Evolutionary conservation across 2,113 vertebrate species (phyloP).

Genomic region (Loxodonta africana): DNA sequence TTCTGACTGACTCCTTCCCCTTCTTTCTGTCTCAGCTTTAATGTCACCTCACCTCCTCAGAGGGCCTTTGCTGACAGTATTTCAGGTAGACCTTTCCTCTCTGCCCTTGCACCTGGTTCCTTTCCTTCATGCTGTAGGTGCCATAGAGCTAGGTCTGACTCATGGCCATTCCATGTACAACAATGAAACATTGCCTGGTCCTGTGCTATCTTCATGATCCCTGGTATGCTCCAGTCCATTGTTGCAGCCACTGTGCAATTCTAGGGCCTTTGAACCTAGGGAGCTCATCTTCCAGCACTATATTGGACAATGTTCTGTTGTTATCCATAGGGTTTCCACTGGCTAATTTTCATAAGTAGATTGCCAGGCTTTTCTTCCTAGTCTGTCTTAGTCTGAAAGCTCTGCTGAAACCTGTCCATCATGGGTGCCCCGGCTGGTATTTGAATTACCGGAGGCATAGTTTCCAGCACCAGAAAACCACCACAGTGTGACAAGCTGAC

Average conservation of each 20-base stretch:
- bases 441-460: neutral
- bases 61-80: no score
- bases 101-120: neutral
- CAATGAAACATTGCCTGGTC: no score
- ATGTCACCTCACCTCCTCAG: neutral
- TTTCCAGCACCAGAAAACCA: neutral
- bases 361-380: neutral
- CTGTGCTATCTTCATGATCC: no score
- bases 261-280: neutral
- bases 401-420: neutral
- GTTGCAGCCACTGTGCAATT: neutral
- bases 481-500: neutral
- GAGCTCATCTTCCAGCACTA: neutral
- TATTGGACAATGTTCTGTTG: neutral
- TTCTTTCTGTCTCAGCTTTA: neutral
- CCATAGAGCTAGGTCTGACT: neutral
- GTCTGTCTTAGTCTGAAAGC: neutral
- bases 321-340: neutral
- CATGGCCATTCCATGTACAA: no score
- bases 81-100: neutral
- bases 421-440: neutral
- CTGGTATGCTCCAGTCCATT: neutral
- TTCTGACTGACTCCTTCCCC: neutral
- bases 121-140: neutral
- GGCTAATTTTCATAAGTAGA: neutral